Evolutionary conservation across 2,797 vertebrate species (phyloP).

Genomic region (Malurus splendens): DNA sequence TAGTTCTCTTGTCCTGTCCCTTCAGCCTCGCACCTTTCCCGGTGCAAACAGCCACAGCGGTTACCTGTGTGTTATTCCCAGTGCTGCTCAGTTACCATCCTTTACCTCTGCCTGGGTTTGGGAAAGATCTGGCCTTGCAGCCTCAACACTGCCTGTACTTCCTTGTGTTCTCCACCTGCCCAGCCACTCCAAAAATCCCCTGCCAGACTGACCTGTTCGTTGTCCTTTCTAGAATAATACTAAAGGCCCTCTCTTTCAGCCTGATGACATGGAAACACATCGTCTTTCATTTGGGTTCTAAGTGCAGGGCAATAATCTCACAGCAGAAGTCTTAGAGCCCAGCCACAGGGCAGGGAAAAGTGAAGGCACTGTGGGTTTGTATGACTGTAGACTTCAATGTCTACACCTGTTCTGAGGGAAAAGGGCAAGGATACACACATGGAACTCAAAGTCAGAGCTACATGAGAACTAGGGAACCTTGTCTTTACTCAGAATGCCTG

Average conservation of each 20-base stretch:
- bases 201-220: no score
- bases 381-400: background rate
- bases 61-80: background rate
- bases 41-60: fast-evolving
- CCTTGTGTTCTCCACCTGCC: background rate
- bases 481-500: background rate
- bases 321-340: background rate
- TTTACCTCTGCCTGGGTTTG: background rate
- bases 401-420: background rate
- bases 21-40: background rate
- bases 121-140: background rate
- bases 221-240: background rate
- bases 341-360: background rate
- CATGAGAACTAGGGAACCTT: background rate
- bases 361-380: background rate
- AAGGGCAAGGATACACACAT: background rate
- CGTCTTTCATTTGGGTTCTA: background rate
- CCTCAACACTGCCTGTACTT: background rate
- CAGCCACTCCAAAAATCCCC: background rate
- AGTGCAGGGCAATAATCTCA: background rate
- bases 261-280: background rate
- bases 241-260: background rate
- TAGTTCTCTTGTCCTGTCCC: background rate
- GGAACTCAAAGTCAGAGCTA: background rate
- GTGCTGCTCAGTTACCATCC: background rate